Evolutionary conservation across 1,140 invertebrate genomes (phyloP), one percentile per base, ranked within the genome.

Genomic region (Harpegnathos saltator): DNA sequence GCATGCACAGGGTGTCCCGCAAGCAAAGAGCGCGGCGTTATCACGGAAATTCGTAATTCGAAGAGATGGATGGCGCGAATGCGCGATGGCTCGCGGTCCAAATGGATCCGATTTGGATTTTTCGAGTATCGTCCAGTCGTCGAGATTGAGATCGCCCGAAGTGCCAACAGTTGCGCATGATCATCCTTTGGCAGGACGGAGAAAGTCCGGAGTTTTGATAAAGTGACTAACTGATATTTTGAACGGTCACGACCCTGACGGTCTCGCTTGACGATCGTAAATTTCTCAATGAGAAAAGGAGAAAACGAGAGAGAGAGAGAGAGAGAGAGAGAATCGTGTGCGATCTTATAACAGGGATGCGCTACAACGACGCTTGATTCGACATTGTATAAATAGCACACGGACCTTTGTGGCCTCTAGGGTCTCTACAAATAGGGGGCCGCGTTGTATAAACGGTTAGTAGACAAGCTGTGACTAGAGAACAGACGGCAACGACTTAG

Each of bases 371-470:
- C 38, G 26, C 65, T 80, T 59, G 65, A 58, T 80, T 80, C 75
- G 75, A 71, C 65, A 80, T 80, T 80, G 52, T 80, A 80, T 80
- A 80, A 80, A 80, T 80, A 80, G 75, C 63, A 80, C 66, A 9
- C 38, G 38, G 68, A 80, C 75, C 54, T 71, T 80, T 59, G 54
- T 22, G 75, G 75, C 65, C 65, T 71, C 75, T 80, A 80, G 75
- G 33, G 65, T 80, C 65, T 69, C 75, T 80, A 80, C 75, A 80
- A 80, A 80, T 80, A 80, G 54, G 52, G 63, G 38, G 17, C 65
- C 66, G 75, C 65, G 75, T 80, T 80, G 54, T 80, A 80, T 80
- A 71, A 80, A 80, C 75, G 75, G 75, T 80, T 80, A 80, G 75
- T 80, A 80, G 75, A 80, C 65, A 71, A 80, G 75, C 65, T 12